These are phyloP conservation scores for Bucorvus abyssinicus DNA, from an alignment of 2,797 vertebrate species.

Conservation along the genomic window DNA sequence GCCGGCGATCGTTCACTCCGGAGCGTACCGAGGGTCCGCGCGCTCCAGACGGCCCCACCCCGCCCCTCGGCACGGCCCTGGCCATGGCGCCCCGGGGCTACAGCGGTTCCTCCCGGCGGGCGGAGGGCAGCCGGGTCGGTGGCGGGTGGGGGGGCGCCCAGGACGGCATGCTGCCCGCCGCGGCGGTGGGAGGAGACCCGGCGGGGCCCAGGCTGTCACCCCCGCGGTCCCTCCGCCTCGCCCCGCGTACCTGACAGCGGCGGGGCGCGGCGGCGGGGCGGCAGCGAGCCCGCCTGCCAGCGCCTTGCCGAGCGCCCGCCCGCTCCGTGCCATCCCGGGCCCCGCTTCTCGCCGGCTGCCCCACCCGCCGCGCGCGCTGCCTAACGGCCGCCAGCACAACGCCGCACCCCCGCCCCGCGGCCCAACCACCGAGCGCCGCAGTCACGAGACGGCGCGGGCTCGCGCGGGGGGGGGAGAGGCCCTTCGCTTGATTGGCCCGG, in stretches of 20 bases:
- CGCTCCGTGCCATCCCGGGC: neutral
- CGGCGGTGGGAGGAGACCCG: neutral
- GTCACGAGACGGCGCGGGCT: neutral
- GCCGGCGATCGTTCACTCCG: neutral
- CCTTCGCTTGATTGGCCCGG: neutral
- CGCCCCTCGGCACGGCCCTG: neutral
- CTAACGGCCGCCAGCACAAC: neutral
- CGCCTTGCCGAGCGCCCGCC: neutral
- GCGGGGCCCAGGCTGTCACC: neutral
- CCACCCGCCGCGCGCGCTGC: neutral
- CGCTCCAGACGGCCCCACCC: neutral
- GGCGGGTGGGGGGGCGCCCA: neutral
- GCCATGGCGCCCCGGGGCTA: too few species aligned
- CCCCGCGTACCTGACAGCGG: slow-evolving; percentile 47
- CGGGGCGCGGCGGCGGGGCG: neutral
- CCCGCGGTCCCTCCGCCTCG: neutral
- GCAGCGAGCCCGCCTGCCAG: neutral
- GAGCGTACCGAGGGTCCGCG: neutral
- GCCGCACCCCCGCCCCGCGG: neutral
- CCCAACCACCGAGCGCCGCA: neutral
- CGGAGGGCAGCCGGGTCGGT: neutral
- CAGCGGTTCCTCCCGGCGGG: neutral
- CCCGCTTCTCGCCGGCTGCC: neutral
- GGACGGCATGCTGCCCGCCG: neutral
- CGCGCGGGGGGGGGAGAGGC: neutral